These are phyloP conservation scores for Nymphalis io DNA, from an alignment of 1,140 invertebrate species.

Conservation along the genomic window DNA sequence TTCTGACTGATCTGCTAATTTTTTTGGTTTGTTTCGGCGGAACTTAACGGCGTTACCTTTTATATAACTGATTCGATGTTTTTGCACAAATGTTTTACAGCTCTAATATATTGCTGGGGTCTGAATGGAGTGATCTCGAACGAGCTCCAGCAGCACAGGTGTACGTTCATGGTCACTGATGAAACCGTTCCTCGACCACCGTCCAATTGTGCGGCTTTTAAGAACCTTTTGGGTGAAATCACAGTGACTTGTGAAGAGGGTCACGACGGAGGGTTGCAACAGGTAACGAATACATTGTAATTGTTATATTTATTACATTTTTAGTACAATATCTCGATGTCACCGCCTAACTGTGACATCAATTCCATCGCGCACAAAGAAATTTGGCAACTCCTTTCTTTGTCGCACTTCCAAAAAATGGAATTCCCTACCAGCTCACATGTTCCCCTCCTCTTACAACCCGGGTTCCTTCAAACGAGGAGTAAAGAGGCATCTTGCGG, in stretches of 20 bases:
- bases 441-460: too few species aligned
- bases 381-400: too few species aligned
- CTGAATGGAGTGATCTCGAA: slow-evolving; percentile 55
- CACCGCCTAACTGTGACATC: too few species aligned
- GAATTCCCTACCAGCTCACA: too few species aligned
- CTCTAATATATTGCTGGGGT: slow-evolving; percentile 67
- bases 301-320: too few species aligned
- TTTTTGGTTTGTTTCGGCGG: too few species aligned
- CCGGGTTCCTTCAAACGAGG: too few species aligned
- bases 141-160: slow-evolving; percentile 50
- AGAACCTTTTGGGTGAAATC: slow-evolving; percentile 48
- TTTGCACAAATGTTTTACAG: slow-evolving; percentile 37
- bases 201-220: slow-evolving; percentile 51
- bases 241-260: slow-evolving; percentile 58
- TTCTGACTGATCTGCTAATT: too few species aligned
- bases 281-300: slow-evolving; percentile 42
- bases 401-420: background rate
- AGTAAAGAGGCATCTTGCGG: too few species aligned
- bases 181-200: slow-evolving; percentile 65
- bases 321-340: too few species aligned
- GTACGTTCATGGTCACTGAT: slow-evolving; percentile 63
- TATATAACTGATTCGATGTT: background rate
- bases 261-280: slow-evolving; percentile 66
- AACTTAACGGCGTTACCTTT: too few species aligned
- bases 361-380: too few species aligned